These are phyloP conservation scores for Nerophis lumbriciformis DNA, from an alignment of 2,113 vertebrate genomes.

Conservation along the genomic window DNA sequence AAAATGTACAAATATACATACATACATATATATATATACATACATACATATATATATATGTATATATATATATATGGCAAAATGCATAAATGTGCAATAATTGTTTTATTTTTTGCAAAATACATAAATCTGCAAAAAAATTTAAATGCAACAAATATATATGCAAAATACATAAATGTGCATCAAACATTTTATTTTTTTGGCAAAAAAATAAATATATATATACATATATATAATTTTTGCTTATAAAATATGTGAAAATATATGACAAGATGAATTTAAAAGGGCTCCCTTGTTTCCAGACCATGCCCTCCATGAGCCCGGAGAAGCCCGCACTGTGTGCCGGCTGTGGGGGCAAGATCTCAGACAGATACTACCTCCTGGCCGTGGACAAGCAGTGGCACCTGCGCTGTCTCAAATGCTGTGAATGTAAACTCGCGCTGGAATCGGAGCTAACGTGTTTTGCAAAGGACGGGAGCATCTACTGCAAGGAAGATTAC, in stretches of 20 bases:
- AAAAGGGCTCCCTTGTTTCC: conserved; percentile 17
- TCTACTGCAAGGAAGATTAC: conserved; percentile 99
- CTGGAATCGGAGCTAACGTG: conserved; percentile 98
- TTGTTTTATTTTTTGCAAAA: too few species aligned
- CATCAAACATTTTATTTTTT: too few species aligned
- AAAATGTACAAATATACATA: too few species aligned
- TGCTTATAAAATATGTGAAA: not conserved
- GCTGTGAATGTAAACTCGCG: conserved; percentile 99
- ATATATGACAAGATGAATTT: not conserved
- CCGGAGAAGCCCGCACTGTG: conserved; percentile 97
- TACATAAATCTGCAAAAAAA: too few species aligned
- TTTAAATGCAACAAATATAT: too few species aligned
- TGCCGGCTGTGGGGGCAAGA: conserved; percentile 96
- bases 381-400: conserved; percentile 99
- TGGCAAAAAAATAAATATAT: too few species aligned
- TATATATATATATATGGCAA: too few species aligned
- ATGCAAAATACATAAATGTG: too few species aligned
- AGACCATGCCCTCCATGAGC: conserved; percentile 93
- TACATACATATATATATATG: too few species aligned
- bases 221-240: too few species aligned
- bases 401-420: conserved; percentile 97
- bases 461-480: conserved; percentile 99
- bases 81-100: too few species aligned
- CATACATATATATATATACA: too few species aligned
- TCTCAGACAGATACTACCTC: conserved; percentile 98